Conservation (phyloP, 2,888 invertebrate genomes). For the Morinoia aosen region DNA sequence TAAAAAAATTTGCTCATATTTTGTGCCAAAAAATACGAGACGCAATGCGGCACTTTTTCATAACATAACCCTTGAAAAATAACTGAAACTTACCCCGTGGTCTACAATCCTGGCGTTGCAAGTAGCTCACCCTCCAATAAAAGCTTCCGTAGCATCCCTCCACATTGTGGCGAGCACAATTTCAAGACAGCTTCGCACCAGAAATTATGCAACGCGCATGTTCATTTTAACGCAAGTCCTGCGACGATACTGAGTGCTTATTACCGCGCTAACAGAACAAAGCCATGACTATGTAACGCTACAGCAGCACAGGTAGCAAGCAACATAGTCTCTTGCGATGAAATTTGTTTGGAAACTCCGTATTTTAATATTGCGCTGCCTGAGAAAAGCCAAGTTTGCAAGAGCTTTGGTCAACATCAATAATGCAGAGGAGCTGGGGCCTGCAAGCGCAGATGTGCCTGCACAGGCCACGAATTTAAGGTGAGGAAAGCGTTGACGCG, state of each 20-base stretch:
- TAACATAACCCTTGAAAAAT: no score
- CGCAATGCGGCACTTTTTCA: no score
- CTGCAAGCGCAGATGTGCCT: neutral
- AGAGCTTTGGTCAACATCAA: constrained; percentile 12
- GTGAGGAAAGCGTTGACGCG: neutral
- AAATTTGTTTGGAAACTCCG: neutral
- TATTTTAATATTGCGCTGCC: neutral
- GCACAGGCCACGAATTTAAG: neutral
- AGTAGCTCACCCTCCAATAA: no score
- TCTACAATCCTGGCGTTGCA: no score
- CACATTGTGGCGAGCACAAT: no score
- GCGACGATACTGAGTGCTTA: neutral
- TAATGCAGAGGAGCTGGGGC: neutral
- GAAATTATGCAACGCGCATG: neutral
- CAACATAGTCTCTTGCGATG: neutral
- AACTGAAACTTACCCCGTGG: no score
- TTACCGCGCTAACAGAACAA: neutral
- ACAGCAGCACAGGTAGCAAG: neutral
- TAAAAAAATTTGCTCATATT: no score
- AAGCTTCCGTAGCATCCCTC: no score
- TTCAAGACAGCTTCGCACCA: no score
- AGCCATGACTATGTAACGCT: neutral
- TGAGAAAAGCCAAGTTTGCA: neutral
- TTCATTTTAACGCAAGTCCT: neutral
- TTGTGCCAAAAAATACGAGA: no score